A percentile compares a stretch with the other conserved stretches of the same genome.
Conservation (phyloP, 23 tunicate species). For the Ascidia mentula region DNA sequence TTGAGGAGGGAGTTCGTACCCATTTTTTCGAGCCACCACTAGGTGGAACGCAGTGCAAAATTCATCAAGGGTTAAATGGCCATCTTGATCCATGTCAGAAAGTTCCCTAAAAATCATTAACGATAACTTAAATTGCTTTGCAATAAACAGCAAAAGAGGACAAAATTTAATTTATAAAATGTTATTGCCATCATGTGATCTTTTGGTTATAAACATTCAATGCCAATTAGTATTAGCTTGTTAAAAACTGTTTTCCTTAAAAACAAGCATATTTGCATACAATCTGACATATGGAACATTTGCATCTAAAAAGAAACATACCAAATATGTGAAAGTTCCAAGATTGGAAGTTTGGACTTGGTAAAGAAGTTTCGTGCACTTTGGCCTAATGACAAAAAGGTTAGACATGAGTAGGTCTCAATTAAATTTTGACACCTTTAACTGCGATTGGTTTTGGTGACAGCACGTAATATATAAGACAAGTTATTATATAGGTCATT, state of each 20-base stretch:
- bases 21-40: slow-evolving; percentile 94
- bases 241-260: no score
- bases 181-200: no score
- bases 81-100: slow-evolving; percentile 96
- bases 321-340: slow-evolving; percentile 93
- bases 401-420: not conserved
- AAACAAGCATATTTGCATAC: no score
- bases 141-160: not conserved
- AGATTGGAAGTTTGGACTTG: slow-evolving; percentile 84
- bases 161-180: not conserved
- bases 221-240: no score
- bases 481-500: no score
- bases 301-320: no score
- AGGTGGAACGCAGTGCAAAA: slow-evolving; percentile 93
- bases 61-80: slow-evolving; percentile 75
- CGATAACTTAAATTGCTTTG: not conserved
- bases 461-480: no score
- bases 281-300: no score
- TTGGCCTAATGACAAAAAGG: slow-evolving; percentile 52
- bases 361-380: slow-evolving; percentile 95
- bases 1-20: slow-evolving; percentile 77
- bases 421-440: no score
- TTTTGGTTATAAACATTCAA: no score
- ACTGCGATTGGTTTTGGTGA: no score
- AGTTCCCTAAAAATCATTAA: slow-evolving; percentile 60